A percentile compares a stretch with the other conserved stretches of the same genome.
phyloP scores from a whole-genome alignment of 2,113 vertebrate species.

The Melanocharis versteri region DNA sequence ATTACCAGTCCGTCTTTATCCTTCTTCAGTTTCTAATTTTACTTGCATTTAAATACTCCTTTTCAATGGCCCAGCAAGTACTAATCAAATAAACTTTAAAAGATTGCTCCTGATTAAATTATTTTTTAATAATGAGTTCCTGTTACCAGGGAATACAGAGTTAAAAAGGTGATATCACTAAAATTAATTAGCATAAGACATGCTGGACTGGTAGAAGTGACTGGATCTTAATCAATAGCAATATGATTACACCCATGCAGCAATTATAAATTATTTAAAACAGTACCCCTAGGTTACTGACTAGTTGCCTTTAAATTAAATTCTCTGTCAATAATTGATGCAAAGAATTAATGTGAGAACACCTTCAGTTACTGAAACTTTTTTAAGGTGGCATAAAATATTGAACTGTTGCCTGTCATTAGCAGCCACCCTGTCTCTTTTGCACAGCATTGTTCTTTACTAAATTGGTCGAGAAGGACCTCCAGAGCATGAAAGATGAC shows the following conservation, averaged over 20 bases:
- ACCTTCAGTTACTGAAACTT: constrained; percentile 85
- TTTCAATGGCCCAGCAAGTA: constrained; percentile 24
- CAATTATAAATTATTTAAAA: constrained; percentile 98
- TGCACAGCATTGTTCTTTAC: constrained; percentile 64
- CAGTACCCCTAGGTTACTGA: constrained; percentile 90
- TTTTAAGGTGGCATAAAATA: constrained; percentile 82
- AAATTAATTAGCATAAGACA: constrained; percentile 84
- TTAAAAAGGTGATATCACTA: constrained; percentile 82
- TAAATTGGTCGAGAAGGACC: constrained; percentile 76
- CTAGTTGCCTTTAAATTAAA: constrained; percentile 94
- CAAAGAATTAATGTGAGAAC: constrained; percentile 96
- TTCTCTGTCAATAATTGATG: constrained; percentile 99
- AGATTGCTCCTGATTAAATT: constrained; percentile 73
- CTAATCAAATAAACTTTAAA: constrained; percentile 66
- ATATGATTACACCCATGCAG: constrained; percentile 92
- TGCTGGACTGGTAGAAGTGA: constrained; percentile 83
- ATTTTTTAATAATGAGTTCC: constrained; percentile 78
- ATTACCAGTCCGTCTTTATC: neutral
- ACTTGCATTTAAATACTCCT: constrained; percentile 27
- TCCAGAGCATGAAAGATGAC: constrained; percentile 75
- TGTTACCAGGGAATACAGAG: constrained; percentile 76
- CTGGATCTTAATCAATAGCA: constrained; percentile 92
- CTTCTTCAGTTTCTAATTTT: constrained; percentile 14
- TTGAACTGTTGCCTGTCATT: constrained; percentile 80
- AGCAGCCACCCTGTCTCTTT: constrained; percentile 76